phyloP scores from a whole-genome alignment of 2,888 invertebrate genomes.

The Artemia sinica region DNA sequence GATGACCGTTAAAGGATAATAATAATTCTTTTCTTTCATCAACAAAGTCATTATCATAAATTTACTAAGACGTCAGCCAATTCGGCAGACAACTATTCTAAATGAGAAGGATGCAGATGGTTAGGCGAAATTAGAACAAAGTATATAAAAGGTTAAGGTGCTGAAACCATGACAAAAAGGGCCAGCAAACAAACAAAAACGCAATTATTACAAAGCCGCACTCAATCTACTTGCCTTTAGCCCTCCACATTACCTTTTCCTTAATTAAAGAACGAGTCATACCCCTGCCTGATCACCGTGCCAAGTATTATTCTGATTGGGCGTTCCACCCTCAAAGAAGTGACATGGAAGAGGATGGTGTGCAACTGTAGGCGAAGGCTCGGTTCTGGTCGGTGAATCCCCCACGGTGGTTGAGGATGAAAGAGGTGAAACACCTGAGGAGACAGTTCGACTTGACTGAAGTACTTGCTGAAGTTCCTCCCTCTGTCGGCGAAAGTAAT shows the following conservation, averaged over 20 bases:
- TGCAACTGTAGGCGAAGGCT: not conserved
- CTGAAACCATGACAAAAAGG: no score
- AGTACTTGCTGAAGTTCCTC: not conserved
- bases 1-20: no score
- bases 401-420: not conserved
- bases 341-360: not conserved
- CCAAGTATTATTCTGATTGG: conserved; percentile 1
- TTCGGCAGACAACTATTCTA: no score
- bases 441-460: not conserved
- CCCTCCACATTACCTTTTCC: conserved; percentile 8
- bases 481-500: not conserved
- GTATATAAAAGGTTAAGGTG: no score
- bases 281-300: conserved; percentile 4
- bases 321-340: not conserved
- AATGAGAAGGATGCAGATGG: no score
- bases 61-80: no score
- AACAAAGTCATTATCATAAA: no score
- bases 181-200: no score
- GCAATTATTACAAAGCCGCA: no score
- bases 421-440: not conserved
- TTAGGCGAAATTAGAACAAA: no score
- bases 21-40: no score
- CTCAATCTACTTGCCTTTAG: not conserved
- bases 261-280: conserved; percentile 7
- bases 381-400: not conserved